phyloP scores from a whole-genome alignment of 2,888 invertebrate genomes.

The Isoperla grammatica region DNA sequence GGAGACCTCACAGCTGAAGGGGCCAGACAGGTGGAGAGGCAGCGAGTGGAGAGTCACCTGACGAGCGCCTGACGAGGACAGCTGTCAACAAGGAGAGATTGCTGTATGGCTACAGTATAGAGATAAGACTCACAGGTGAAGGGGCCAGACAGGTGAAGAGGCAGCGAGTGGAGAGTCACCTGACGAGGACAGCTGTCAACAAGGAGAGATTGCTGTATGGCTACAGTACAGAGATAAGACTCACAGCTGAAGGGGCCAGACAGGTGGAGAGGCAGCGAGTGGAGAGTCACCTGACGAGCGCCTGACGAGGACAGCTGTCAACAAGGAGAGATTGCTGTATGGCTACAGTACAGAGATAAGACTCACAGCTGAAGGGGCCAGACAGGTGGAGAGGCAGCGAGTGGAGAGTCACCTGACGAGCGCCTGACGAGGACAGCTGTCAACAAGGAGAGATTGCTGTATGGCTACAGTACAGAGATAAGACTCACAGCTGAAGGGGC shows the following conservation, averaged over 20 bases:
- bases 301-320: slow-evolving; percentile 35
- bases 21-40: slow-evolving; percentile 34
- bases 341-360: too few species aligned
- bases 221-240: too few species aligned
- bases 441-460: too few species aligned
- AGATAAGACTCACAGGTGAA: slow-evolving; percentile 39
- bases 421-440: slow-evolving; percentile 35
- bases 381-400: slow-evolving; percentile 33
- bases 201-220: too few species aligned
- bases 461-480: too few species aligned
- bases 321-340: too few species aligned
- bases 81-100: slow-evolving; percentile 18
- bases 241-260: slow-evolving; percentile 38
- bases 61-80: slow-evolving; percentile 36
- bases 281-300: slow-evolving; percentile 36
- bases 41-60: slow-evolving; percentile 35
- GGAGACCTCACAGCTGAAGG: slow-evolving; percentile 38
- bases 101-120: too few species aligned
- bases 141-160: slow-evolving; percentile 34
- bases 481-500: slow-evolving; percentile 38
- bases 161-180: slow-evolving; percentile 33
- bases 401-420: slow-evolving; percentile 36
- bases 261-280: slow-evolving; percentile 32
- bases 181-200: too few species aligned
- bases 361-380: slow-evolving; percentile 38